Percentiles rank a stretch among this genome's conserved stretches.
These are phyloP conservation scores for Gordius sp. DNA, from an alignment of 2,888 invertebrate genomes.

Conservation along the genomic window DNA sequence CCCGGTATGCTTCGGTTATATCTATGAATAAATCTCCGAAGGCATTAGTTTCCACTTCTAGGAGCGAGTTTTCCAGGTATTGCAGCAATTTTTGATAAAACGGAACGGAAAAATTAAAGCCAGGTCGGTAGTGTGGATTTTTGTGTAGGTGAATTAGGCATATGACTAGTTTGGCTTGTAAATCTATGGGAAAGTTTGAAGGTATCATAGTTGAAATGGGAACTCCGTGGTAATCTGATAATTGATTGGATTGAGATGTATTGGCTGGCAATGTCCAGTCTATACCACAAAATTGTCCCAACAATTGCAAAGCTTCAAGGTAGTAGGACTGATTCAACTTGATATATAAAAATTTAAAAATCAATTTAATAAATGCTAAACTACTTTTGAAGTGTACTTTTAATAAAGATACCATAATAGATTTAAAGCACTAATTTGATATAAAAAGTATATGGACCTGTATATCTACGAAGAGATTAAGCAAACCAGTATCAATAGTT, in stretches of 20 bases:
- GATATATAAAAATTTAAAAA: too few species aligned
- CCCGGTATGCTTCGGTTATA: background rate
- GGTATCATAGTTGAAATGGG: too few species aligned
- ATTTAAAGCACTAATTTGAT: too few species aligned
- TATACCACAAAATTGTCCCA: background rate
- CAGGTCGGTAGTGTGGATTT: background rate
- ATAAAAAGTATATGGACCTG: too few species aligned
- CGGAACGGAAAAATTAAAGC: background rate
- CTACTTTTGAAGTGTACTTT: too few species aligned
- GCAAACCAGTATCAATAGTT: background rate
- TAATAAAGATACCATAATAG: too few species aligned
- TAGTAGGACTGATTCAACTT: too few species aligned
- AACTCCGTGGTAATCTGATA: background rate
- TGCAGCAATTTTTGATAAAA: background rate
- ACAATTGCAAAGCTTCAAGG: background rate
- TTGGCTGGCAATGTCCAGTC: background rate
- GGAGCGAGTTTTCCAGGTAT: background rate
- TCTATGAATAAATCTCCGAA: constrained; percentile 1
- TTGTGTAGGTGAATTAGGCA: background rate
- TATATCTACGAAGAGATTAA: background rate
- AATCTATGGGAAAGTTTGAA: constrained; percentile 2
- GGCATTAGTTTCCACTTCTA: background rate
- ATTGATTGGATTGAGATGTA: background rate
- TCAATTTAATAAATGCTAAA: too few species aligned
- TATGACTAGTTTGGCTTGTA: background rate